Evolutionary conservation across 2,113 vertebrate species (phyloP), one percentile per base, ranked within the genome.

Genomic region (Solenodon paradoxus): DNA sequence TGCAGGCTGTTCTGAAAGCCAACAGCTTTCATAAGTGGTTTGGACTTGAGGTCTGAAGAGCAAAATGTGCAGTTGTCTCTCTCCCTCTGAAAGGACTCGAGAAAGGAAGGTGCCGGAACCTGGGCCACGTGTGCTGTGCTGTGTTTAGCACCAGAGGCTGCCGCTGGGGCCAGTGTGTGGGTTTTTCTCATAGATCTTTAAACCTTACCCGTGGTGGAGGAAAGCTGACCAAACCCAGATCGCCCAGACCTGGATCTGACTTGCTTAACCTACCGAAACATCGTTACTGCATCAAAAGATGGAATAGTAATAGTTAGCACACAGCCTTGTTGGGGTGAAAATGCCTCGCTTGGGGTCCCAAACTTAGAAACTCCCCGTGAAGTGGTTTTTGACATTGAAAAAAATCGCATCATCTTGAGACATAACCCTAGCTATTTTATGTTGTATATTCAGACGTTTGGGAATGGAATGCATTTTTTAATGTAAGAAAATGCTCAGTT

Each of bases 401-500:
- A n/a, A 9, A 24, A 16, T 69, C 30, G 20, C 22, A 22, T 30
- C 63, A 9, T 28, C 2, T 7, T 49, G 74, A 92, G 91, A 92
- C 75, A 87, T 78, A 79, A 75, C 22, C 30, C 26, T 35, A 9
- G 38, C 63, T 75, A 10, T 47, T 66, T 75, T 59, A 80, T 64
- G 40, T 74, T 30, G 16, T 38, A 40, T 35, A 68, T 85, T 49
- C 47, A 59, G 24, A n/a, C 9, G 32, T 92, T 93, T 72, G 78
- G 59, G 63, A 64, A 64, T 19, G 10, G 51, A 69, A n/a, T 49
- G 30, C 55, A 32, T 72, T 92, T 72, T 90, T 94, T 49, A 93
- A 79, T 95, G 72, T 69, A 92, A 87, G 86, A 92, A 91, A 85
- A 69, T 0, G 64, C 74, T 55, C 87, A n/a, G 22, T 64, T 89